Evolutionary conservation across 2,113 vertebrate species (phyloP).

Genomic region (Numida meleagris): DNA sequence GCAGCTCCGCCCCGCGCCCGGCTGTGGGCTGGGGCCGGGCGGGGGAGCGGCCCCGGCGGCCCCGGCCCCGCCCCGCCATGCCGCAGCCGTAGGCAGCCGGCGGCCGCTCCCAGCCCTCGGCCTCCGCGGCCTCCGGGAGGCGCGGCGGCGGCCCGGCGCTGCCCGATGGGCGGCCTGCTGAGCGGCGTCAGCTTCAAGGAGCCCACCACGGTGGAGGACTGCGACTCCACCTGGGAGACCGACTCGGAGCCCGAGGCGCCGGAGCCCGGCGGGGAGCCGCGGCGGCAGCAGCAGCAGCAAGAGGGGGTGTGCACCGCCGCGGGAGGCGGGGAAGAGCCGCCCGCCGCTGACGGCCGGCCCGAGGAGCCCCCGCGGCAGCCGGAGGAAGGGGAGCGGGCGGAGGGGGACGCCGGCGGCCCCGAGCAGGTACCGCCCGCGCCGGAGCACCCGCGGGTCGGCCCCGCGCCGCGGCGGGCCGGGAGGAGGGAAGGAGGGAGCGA

Average conservation of each 20-base stretch:
- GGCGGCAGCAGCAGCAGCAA: not conserved
- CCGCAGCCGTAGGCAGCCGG: constrained; percentile 4
- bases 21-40: constrained; percentile 17
- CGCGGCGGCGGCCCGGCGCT: not conserved
- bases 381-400: not conserved
- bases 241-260: constrained; percentile 75
- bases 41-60: constrained; percentile 26
- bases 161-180: constrained; percentile 77
- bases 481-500: no score
- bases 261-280: constrained; percentile 9
- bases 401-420: constrained; percentile 9
- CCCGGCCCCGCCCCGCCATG: not conserved
- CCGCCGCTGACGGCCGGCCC: not conserved
- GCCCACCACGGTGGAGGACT: constrained; percentile 80
- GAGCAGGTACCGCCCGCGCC: constrained; percentile 63
- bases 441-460: no score
- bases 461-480: no score
- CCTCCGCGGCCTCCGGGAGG: constrained; percentile 12
- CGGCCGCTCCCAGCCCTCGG: not conserved
- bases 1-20: constrained; percentile 68
- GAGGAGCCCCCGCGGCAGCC: not conserved
- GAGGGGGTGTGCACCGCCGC: not conserved
- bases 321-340: constrained; percentile 1
- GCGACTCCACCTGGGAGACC: constrained; percentile 81
- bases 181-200: constrained; percentile 77